Evolutionary conservation across 2,888 invertebrate genomes (phyloP).

Genomic region (Congeria kusceri): DNA sequence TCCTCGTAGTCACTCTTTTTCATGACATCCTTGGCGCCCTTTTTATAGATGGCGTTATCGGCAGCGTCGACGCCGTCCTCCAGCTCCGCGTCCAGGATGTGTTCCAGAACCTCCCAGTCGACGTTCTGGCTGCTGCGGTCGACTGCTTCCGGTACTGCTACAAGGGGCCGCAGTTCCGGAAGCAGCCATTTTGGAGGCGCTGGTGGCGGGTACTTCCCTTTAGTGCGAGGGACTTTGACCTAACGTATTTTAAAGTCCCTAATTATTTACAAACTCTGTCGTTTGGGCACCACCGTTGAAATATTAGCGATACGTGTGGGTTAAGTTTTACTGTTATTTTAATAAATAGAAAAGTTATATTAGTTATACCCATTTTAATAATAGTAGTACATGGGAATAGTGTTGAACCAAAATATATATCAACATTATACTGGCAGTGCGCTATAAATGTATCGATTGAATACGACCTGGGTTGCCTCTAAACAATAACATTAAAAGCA

Average conservation of each 20-base stretch:
- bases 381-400: no score
- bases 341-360: no score
- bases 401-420: no score
- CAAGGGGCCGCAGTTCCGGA: slow-evolving; percentile 31
- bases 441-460: no score
- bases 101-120: slow-evolving; percentile 33
- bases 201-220: slow-evolving; percentile 35
- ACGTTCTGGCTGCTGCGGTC: slow-evolving; percentile 16
- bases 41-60: not conserved
- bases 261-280: no score
- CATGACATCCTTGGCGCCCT: not conserved
- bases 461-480: no score
- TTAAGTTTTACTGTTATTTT: no score
- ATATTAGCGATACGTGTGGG: no score
- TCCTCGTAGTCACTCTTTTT: slow-evolving; percentile 5
- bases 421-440: no score
- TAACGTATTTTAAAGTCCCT: slow-evolving; percentile 3
- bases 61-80: slow-evolving; percentile 19
- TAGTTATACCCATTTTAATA: no score
- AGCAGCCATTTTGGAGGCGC: slow-evolving; percentile 42
- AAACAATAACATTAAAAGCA: no score
- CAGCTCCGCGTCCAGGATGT: slow-evolving; percentile 12
- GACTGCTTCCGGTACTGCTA: slow-evolving; percentile 18
- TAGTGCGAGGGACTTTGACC: slow-evolving; percentile 22
- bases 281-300: no score